Conservation (phyloP, 2,797 vertebrate species). For the Ficedula albicollis region DNA sequence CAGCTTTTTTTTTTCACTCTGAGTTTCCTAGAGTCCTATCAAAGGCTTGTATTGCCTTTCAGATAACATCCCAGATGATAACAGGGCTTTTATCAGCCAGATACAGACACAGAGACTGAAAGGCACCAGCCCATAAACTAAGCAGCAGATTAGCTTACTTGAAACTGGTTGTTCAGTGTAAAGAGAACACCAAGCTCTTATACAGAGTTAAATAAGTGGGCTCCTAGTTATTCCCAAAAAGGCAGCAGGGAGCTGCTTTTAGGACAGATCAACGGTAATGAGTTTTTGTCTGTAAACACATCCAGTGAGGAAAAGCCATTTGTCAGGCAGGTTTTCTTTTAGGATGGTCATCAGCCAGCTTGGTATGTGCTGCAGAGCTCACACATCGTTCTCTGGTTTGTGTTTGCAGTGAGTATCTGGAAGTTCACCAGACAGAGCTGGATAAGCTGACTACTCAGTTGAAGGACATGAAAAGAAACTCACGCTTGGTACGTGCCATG, state of each 20-base stretch:
- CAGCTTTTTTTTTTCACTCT: neutral
- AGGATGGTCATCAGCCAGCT: neutral
- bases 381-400: conserved; percentile 46
- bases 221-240: neutral
- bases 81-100: neutral
- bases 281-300: neutral
- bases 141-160: conserved; percentile 16
- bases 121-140: neutral
- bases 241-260: conserved; percentile 6
- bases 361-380: neutral
- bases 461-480: conserved; percentile 98
- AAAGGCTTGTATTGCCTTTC: neutral
- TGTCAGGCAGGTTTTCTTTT: neutral
- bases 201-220: neutral
- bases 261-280: neutral
- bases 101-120: neutral
- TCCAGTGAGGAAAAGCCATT: neutral
- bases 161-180: neutral
- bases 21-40: neutral
- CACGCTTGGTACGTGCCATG: conserved; percentile 87
- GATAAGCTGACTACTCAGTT: conserved; percentile 93
- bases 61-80: conserved; percentile 18
- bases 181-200: neutral
- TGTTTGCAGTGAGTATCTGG: conserved; percentile 90
- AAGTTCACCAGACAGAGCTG: conserved; percentile 92